phyloP scores from a whole-genome alignment of 1,140 invertebrate genomes.

The Colletes gigas region DNA sequence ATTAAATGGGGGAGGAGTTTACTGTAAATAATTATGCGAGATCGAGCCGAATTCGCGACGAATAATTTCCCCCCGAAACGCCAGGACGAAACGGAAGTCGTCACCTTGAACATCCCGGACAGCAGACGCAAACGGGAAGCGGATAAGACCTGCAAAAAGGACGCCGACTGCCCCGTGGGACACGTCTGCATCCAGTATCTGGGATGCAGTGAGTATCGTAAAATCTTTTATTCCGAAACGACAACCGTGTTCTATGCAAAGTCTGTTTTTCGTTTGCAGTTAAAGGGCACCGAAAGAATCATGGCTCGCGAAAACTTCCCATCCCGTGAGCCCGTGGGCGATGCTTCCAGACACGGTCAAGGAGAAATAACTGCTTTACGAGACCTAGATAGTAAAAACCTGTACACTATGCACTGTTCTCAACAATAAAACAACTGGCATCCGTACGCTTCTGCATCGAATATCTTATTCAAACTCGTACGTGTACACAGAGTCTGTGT shows the following conservation, averaged over 20 bases:
- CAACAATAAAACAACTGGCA: constrained; percentile 5
- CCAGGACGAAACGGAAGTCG: constrained; percentile 55
- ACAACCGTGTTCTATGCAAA: background rate
- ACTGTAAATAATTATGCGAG: too few relatives aligned
- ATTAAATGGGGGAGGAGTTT: too few relatives aligned
- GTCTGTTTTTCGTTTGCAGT: constrained; percentile 25
- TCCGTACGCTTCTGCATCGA: background rate
- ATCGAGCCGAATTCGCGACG: background rate
- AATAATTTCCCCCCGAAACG: background rate
- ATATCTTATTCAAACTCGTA: too few relatives aligned
- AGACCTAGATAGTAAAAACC: background rate
- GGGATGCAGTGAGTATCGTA: constrained; percentile 53
- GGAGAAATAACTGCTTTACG: too few relatives aligned
- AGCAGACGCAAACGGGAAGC: constrained; percentile 41
- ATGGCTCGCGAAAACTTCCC: background rate
- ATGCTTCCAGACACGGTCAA: background rate
- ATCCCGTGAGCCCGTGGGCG: background rate
- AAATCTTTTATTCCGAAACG: background rate
- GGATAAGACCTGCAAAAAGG: constrained; percentile 42
- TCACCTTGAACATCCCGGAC: constrained; percentile 58
- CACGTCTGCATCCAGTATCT: constrained; percentile 39
- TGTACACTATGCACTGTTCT: background rate
- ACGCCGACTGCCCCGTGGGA: constrained; percentile 48
- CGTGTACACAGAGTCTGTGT: too few relatives aligned
- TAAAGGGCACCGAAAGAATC: constrained; percentile 26